Conservation (phyloP, 2,888 invertebrate species). For the Rhagophthalmus giganteus region DNA sequence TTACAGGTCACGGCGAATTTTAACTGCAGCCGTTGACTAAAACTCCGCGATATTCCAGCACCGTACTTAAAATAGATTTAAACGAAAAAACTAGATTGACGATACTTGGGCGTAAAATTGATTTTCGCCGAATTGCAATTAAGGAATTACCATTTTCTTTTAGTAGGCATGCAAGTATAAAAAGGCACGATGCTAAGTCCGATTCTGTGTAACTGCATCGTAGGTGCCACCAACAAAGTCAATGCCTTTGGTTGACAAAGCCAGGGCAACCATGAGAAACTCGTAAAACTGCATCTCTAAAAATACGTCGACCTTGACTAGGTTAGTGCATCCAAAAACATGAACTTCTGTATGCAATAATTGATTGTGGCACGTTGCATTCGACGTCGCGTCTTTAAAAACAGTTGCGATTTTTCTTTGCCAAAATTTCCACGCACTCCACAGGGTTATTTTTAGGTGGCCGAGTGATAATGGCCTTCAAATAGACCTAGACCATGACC, state of each 20-base stretch:
- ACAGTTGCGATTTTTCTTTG: neutral
- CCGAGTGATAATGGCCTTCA: conserved; percentile 27
- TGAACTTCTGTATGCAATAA: conserved; percentile 16
- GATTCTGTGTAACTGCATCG: conserved; percentile 23
- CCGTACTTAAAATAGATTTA: conserved; percentile 8
- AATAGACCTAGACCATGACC: conserved; percentile 33
- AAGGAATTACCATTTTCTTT: no score
- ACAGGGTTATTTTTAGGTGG: conserved; percentile 15
- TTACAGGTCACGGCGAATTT: conserved; percentile 23
- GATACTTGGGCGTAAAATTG: no score
- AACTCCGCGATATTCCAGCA: conserved; percentile 5
- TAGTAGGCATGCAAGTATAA: no score
- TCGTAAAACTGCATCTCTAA: conserved; percentile 34
- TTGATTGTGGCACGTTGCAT: conserved; percentile 11
- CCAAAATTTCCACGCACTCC: neutral
- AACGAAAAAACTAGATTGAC: conserved; percentile 1
- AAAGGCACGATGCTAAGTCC: conserved; percentile 4
- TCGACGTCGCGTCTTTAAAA: neutral
- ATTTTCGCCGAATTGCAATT: no score
- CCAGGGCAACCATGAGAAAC: conserved; percentile 31
- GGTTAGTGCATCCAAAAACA: conserved; percentile 33
- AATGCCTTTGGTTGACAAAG: conserved; percentile 28
- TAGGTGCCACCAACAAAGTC: conserved; percentile 24
- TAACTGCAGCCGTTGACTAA: conserved; percentile 21
- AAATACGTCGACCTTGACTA: conserved; percentile 32